phyloP scores from a whole-genome alignment of 2,888 invertebrate species.

The Kryphioiulus occultus region DNA sequence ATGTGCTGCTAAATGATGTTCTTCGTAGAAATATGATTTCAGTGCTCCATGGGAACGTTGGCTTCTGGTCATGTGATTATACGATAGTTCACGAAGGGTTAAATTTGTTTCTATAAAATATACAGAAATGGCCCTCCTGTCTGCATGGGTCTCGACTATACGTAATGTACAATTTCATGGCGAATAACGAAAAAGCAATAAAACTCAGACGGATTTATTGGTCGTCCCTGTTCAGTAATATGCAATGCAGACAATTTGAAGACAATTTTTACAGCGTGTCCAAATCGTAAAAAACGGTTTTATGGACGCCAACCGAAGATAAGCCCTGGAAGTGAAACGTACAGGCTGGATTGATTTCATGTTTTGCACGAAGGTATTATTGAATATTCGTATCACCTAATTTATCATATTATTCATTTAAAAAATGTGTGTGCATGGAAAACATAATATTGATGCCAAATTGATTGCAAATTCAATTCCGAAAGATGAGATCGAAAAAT shows the following conservation, averaged over 20 bases:
- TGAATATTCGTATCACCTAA: neutral
- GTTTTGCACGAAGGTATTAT: neutral
- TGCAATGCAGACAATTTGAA: slow-evolving; percentile 15
- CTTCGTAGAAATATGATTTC: neutral
- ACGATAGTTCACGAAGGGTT: neutral
- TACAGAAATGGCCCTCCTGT: neutral
- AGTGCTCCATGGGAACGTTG: neutral
- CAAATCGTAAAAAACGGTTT: neutral
- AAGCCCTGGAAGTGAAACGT: neutral
- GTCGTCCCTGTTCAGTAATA: neutral
- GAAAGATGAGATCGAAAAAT: neutral
- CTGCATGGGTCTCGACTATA: neutral
- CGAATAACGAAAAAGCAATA: neutral
- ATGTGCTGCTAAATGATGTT: neutral
- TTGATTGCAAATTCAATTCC: neutral
- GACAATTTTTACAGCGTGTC: neutral
- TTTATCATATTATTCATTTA: neutral
- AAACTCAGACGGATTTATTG: neutral
- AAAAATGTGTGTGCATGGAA: neutral
- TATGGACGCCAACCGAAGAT: neutral
- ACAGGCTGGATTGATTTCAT: neutral
- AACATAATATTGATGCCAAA: neutral
- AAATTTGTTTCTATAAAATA: slow-evolving; percentile 27
- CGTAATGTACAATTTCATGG: neutral
- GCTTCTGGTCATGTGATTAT: neutral